Conservation (phyloP, 2,113 vertebrate species). For the Zosterops hypoxanthus region DNA sequence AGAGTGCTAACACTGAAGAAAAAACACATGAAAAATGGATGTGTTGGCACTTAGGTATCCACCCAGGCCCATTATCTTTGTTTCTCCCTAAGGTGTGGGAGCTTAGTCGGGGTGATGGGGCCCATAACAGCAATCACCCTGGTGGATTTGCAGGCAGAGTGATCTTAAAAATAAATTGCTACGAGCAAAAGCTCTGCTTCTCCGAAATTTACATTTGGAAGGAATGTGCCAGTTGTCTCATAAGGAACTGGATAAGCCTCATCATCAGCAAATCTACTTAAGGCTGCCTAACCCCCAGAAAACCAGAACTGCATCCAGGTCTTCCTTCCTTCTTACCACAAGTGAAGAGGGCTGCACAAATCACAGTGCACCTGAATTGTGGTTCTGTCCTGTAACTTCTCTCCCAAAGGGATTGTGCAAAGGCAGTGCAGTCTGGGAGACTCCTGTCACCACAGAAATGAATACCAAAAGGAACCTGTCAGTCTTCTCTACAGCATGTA, state of each 20-base stretch:
- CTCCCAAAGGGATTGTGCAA: neutral
- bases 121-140: neutral
- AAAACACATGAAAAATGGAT: neutral
- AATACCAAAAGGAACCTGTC: neutral
- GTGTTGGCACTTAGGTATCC: neutral
- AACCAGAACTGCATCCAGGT: neutral
- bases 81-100: neutral
- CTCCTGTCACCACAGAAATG: neutral
- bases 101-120: neutral
- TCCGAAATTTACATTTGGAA: neutral
- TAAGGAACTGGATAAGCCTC: neutral
- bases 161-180: neutral
- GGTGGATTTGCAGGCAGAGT: neutral
- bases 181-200: neutral
- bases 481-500: neutral
- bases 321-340: neutral
- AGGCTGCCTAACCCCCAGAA: neutral
- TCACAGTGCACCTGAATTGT: neutral
- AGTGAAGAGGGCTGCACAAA: neutral
- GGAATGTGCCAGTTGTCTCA: neutral
- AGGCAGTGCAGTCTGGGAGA: fast-evolving
- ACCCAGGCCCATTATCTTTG: neutral
- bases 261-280: neutral
- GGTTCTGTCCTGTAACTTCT: neutral
- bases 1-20: neutral